Evolutionary conservation across 2,797 vertebrate genomes (phyloP).

Genomic region (Cheirogaleus major): DNA sequence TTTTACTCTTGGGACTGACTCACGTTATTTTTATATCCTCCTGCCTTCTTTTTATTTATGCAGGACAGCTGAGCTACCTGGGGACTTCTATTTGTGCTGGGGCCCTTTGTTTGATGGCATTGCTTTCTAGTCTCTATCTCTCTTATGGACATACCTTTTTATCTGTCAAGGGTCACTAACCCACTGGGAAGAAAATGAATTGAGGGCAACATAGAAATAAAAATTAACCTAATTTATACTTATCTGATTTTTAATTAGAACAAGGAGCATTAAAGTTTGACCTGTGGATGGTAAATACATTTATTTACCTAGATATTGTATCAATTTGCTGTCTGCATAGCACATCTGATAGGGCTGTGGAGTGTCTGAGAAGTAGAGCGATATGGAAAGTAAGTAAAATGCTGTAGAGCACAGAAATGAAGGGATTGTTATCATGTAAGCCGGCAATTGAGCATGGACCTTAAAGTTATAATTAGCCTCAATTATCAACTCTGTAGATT

Average conservation of each 20-base stretch:
- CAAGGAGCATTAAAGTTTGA: not conserved
- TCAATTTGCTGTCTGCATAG: not conserved
- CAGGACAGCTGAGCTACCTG: not conserved
- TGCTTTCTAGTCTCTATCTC: not conserved
- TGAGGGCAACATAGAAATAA: not conserved
- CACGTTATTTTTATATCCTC: not conserved
- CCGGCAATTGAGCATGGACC: not conserved
- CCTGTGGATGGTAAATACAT: not conserved
- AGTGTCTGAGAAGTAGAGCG: not conserved
- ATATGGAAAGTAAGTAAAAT: not conserved
- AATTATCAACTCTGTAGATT: constrained; percentile 7
- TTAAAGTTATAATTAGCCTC: constrained; percentile 30
- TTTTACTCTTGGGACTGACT: not conserved
- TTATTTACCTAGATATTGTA: not conserved
- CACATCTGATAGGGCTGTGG: not conserved
- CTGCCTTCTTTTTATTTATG: constrained; percentile 16
- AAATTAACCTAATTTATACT: constrained; percentile 33
- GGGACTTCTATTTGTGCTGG: not conserved
- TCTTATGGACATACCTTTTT: constrained; percentile 8
- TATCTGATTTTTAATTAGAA: constrained; percentile 52
- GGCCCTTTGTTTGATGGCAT: not conserved
- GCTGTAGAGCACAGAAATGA: not conserved
- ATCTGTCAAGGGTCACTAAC: not conserved
- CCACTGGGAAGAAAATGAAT: constrained; percentile 45
- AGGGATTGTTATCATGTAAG: not conserved